Evolutionary conservation across 1,140 invertebrate species (phyloP), one percentile per base, ranked within the genome.

Genomic region (Trachymyrmex septentrionalis): DNA sequence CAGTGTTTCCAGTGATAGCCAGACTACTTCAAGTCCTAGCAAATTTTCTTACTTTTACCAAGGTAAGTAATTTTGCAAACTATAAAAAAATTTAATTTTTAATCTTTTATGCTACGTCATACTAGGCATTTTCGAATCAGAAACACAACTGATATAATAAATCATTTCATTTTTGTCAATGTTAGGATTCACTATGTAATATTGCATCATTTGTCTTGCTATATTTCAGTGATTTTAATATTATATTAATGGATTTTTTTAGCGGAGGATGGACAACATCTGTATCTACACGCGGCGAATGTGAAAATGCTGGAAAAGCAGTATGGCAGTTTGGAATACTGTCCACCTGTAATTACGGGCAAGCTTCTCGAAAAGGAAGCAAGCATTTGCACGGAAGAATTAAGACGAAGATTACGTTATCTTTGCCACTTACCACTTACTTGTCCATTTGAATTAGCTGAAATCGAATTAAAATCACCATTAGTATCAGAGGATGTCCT

Each of bases 211-310:
- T 10, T 44, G 38, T 10, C 38, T 44, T 44, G 38, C 30, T 44
- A 10, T 44, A 44, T 44, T 44, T 44, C 10, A 44, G 3, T 50
- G 14, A 16, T 14, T 16, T 16, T 50, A 16, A 16, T 50, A 16
- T 50, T n/a, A 61, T 84, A 76, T 91, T 88, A 90, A 89, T 90
- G 16, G 24, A 69, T 38, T 67, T 90, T 96, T 96, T 59, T 90
- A 98, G 98, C 97, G 81, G 96, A 96, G 53, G 98, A 99, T 95
- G 99, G 99, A 0, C 98, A 99, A 94, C 97, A 99, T 93, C 97
- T 99, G 38, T 99, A 98, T 94, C 94, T 99, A 66, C 98, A 99
- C 95, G 97, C 98, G 4, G 94, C 99, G 87, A 99, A 99, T 95
- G 97, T 98, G 3, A 97, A 97, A 72, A 99, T 99, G 97, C 94